Conservation (phyloP, 2,797 vertebrate species). For the Characodon lateralis region DNA sequence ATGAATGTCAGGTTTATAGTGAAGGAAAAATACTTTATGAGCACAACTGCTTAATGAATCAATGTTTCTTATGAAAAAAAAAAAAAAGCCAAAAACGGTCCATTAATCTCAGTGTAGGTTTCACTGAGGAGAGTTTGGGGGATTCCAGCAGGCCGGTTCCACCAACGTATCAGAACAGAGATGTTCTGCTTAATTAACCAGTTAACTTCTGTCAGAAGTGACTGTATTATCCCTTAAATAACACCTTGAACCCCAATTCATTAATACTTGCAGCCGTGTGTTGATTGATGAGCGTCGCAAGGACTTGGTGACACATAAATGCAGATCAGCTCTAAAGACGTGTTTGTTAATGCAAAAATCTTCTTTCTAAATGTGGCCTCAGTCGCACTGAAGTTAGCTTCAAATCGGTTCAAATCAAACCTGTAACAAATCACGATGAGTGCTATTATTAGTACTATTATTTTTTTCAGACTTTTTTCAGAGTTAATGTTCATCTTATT, state of each 20-base stretch:
- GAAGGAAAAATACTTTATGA: background rate
- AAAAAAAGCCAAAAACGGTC: background rate
- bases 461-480: background rate
- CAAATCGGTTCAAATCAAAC: background rate
- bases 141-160: conserved; percentile 33
- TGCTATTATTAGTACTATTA: background rate
- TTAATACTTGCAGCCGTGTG: background rate
- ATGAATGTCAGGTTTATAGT: background rate
- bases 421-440: background rate
- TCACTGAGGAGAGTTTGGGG: conserved; percentile 35
- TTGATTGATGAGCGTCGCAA: background rate
- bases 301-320: background rate
- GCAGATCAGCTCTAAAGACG: background rate
- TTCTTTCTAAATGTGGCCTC: no score
- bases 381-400: no score
- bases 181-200: background rate
- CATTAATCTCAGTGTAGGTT: background rate
- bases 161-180: conserved; percentile 18
- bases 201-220: background rate
- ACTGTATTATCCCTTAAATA: background rate
- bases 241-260: background rate
- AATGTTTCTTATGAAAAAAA: background rate
- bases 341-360: background rate
- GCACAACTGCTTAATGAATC: background rate
- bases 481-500: no score